A percentile compares a stretch with the other conserved stretches of the same genome.
Conservation (phyloP, 2,888 invertebrate genomes). For the Melanostoma scalare region DNA sequence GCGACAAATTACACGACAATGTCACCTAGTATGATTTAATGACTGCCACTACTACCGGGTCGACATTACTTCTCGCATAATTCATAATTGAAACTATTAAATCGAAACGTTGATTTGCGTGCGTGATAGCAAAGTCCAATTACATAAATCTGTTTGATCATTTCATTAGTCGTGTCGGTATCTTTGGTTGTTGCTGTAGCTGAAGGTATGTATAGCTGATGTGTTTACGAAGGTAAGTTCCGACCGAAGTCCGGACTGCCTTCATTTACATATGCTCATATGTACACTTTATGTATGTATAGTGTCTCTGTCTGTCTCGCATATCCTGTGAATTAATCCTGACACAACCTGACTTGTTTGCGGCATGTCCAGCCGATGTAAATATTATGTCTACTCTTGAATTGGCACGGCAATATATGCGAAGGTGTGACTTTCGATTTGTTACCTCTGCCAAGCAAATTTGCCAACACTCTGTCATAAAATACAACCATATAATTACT, state of each 20-base stretch:
- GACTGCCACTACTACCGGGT: conserved; percentile 55
- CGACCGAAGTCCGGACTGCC: background rate
- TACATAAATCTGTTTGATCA: conserved; percentile 71
- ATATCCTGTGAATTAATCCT: conserved; percentile 59
- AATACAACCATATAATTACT: conserved; percentile 56
- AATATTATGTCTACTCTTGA: conserved; percentile 42
- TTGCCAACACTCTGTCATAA: conserved; percentile 51
- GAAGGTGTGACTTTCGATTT: conserved; percentile 55
- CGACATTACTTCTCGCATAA: conserved; percentile 63
- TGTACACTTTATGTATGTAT: conserved; percentile 9
- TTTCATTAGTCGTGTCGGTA: conserved; percentile 54
- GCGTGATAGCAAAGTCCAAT: conserved; percentile 60
- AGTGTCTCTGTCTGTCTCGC: conserved; percentile 15
- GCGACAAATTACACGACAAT: conserved; percentile 49
- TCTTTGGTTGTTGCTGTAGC: background rate
- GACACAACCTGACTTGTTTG: conserved; percentile 57
- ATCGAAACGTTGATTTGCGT: conserved; percentile 69
- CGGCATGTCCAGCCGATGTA: conserved; percentile 19
- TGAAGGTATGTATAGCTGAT: background rate
- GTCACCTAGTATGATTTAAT: conserved; percentile 66
- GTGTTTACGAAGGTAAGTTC: background rate
- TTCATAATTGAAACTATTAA: conserved; percentile 72
- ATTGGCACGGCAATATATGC: background rate
- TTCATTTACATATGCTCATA: background rate
- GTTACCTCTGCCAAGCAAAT: conserved; percentile 42